Conservation (phyloP, 2,113 vertebrate genomes). For the Grantiella picta region DNA sequence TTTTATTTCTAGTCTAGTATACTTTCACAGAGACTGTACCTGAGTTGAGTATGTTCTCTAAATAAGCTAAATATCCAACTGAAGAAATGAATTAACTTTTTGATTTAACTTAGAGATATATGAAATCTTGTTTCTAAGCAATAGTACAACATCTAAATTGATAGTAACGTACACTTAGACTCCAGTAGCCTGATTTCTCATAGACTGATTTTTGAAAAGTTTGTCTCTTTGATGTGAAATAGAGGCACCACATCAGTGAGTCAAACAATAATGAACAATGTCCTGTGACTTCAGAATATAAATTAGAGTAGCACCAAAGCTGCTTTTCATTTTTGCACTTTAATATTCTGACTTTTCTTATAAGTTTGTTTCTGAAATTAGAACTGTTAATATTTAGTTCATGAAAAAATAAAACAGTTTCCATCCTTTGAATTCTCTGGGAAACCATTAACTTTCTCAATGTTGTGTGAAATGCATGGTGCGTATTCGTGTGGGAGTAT, state of each 20-base stretch:
- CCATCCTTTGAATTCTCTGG: background rate
- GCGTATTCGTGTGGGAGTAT: background rate
- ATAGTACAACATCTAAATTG: background rate
- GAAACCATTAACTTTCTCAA: background rate
- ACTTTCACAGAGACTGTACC: background rate
- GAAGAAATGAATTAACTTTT: background rate
- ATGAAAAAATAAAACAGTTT: background rate
- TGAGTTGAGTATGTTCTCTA: background rate
- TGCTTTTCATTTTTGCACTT: background rate
- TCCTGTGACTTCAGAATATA: background rate
- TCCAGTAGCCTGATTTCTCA: background rate
- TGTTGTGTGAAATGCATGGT: background rate
- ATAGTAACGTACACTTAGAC: background rate
- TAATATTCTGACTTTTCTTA: background rate
- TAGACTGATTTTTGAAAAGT: background rate
- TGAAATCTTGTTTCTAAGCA: background rate
- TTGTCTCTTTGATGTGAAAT: background rate
- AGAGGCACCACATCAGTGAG: background rate
- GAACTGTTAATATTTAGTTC: background rate
- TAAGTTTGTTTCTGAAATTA: background rate
- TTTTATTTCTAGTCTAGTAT: background rate
- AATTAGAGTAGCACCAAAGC: background rate
- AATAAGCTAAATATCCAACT: background rate
- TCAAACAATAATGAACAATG: background rate
- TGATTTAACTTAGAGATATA: background rate